These are phyloP conservation scores for Papilio polyxenes DNA, from an alignment of 1,140 invertebrate genomes.

Conservation along the genomic window DNA sequence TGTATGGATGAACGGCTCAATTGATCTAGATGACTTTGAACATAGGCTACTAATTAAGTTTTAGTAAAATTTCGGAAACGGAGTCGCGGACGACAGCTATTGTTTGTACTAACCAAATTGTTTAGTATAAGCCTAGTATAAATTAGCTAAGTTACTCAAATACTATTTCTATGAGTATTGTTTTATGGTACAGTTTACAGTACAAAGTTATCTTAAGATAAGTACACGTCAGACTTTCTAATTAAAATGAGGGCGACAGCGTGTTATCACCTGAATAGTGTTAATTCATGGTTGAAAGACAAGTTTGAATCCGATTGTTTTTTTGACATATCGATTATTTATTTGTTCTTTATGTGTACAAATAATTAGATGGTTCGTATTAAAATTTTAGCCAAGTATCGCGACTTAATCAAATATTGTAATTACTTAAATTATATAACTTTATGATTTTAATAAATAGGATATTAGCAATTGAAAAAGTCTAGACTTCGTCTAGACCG, in stretches of 20 bases:
- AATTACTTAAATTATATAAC: too few relatives aligned
- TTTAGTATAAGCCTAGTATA: neutral
- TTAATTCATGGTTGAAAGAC: conserved; percentile 6
- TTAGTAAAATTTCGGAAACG: too few relatives aligned
- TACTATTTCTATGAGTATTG: neutral
- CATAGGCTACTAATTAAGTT: too few relatives aligned
- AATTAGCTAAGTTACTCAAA: neutral
- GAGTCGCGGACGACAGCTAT: too few relatives aligned
- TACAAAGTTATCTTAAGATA: neutral
- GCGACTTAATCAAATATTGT: too few relatives aligned
- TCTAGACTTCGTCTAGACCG: too few relatives aligned
- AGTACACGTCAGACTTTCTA: conserved; percentile 9
- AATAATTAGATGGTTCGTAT: too few relatives aligned
- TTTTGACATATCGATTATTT: neutral
- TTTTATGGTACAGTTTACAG: neutral
- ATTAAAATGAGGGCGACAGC: conserved; percentile 20
- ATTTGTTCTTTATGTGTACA: too few relatives aligned
- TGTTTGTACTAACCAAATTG: neutral
- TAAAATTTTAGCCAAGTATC: too few relatives aligned
- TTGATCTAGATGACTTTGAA: too few relatives aligned
- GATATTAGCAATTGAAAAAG: neutral
- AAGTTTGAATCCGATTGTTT: neutral
- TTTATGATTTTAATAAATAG: neutral
- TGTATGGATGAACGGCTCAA: too few relatives aligned
- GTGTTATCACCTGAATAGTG: conserved; percentile 22